These are phyloP conservation scores for Sebastes taczanowskii DNA, from an alignment of 2,797 vertebrate species.

Conservation along the genomic window DNA sequence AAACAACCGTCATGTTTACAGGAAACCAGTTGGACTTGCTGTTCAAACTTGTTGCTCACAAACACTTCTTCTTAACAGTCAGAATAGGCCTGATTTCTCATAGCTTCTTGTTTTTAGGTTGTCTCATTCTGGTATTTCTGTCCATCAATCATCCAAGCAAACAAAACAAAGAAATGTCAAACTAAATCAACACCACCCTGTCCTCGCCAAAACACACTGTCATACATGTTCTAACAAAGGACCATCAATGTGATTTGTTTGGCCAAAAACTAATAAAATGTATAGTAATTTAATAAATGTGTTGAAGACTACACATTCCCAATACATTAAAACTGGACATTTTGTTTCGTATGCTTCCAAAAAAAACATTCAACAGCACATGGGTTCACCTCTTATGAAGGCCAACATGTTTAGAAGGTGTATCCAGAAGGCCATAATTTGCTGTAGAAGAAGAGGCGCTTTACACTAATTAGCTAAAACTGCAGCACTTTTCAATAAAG, in stretches of 20 bases:
- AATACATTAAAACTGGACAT: neutral
- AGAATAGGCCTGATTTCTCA: constrained; percentile 20
- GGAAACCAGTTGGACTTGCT: constrained; percentile 61
- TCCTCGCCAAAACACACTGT: neutral
- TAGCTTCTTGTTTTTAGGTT: neutral
- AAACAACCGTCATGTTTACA: constrained; percentile 44
- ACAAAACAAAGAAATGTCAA: constrained; percentile 22
- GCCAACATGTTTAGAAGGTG: neutral
- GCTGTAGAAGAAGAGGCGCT: neutral
- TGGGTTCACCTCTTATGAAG: neutral
- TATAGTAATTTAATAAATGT: neutral
- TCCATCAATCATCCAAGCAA: constrained; percentile 27
- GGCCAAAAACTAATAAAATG: neutral
- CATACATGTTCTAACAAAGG: neutral
- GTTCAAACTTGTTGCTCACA: constrained; percentile 39
- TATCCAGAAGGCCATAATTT: neutral
- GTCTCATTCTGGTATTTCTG: constrained; percentile 21
- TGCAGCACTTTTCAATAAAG: neutral
- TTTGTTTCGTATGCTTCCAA: neutral
- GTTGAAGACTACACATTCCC: neutral
- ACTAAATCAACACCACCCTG: neutral
- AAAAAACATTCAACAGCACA: neutral
- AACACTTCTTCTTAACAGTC: constrained; percentile 6
- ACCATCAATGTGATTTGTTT: neutral
- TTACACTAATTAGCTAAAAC: constrained; percentile 20